These are phyloP conservation scores for Melanocharis versteri DNA, from an alignment of 2,113 vertebrate genomes.

Conservation along the genomic window DNA sequence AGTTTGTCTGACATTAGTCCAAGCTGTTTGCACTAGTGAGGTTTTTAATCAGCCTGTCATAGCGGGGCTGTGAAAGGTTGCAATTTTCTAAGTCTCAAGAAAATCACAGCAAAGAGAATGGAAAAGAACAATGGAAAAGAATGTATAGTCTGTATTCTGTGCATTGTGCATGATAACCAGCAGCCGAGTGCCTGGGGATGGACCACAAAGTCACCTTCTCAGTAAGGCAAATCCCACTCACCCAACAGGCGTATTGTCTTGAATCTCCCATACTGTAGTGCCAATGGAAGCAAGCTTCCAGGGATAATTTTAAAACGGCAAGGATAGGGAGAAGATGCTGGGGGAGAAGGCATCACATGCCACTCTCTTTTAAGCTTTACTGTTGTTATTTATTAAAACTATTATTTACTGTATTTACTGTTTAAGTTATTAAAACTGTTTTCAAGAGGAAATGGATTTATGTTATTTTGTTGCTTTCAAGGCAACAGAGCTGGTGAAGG, in stretches of 20 bases:
- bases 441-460: neutral
- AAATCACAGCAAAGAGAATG: neutral
- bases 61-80: neutral
- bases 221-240: neutral
- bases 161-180: neutral
- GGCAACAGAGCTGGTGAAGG: neutral
- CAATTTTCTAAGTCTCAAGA: neutral
- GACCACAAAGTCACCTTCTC: neutral
- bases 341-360: neutral
- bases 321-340: neutral
- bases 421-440: neutral
- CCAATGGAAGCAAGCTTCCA: neutral
- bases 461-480: neutral
- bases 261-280: neutral
- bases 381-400: neutral
- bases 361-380: neutral
- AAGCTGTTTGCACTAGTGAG: neutral
- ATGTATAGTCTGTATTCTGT: neutral
- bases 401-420: neutral
- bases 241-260: too few relatives aligned
- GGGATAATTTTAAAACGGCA: neutral
- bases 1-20: neutral
- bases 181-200: rapidly evolving
- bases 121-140: neutral
- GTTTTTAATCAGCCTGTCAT: neutral